Base-by-base conservation (phyloP, 1,140 invertebrate species). In the Ericerus pela region DNA sequence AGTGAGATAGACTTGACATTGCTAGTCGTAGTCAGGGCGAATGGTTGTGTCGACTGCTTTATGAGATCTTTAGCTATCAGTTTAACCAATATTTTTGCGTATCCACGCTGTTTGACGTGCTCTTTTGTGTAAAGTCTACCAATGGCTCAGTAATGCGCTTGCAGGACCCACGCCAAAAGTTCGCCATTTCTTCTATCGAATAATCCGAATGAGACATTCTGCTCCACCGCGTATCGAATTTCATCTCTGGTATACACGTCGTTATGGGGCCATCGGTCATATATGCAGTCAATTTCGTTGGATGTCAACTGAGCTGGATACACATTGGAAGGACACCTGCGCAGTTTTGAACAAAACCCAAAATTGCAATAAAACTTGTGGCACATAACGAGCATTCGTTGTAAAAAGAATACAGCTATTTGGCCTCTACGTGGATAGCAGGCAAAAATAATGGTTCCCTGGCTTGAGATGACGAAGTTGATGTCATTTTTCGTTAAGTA, bases 171-270 rank as follows among this genome's bases (percentile, higher is more conserved):
- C 3, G 41, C 41, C 26, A 47, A 24, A 10, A 22, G 20, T 24
- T 47, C 41, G 20, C 26, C 26, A 47, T 47, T 24, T 14, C 11
- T 14, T 24, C 26, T 47, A 2, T 18, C 22, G 26, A 22, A 47
- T 14, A 47, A 18, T 22, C 41, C 41, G 20, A 22, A 47, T 3
- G 41, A 47, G 14, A 14, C 8, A 47, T 24, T 22, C 16, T 10
- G 8, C 14, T 47, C 41, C 8, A 47, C 26, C 4, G 41, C 22
- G 14, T 47, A 24, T 5, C 22, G 22, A 5, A 47, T 47, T 24
- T 47, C 41, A 12, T 47, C 41, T 47, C 26, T 47, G 12, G 41
- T 47, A 47, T 47, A 24, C 8, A 47, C 26, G 26, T 47, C 41
- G 2, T 18, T 47, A 3, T 3, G 26, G 8, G 41, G 12, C 41